A percentile compares a stretch with the other conserved stretches of the same genome.
phyloP scores from a whole-genome alignment of 2,888 invertebrate genomes.

The Helicoverpa assulta region DNA sequence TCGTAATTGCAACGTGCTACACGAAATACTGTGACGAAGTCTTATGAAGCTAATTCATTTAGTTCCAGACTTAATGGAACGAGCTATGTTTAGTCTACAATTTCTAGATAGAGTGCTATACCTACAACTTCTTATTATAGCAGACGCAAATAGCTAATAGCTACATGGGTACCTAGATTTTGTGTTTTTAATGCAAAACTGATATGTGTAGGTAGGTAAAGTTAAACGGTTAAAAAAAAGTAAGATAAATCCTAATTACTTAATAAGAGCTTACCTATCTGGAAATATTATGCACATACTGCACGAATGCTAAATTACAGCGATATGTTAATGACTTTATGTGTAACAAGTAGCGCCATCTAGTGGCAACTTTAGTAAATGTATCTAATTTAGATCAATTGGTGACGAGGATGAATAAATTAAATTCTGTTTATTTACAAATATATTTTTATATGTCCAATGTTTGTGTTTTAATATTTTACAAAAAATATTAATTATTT shows the following conservation, averaged over 20 bases:
- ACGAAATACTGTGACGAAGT: conserved; percentile 38
- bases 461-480: no score
- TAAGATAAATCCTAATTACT: no score
- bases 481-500: no score
- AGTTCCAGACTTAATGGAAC: conserved; percentile 23
- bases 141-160: neutral
- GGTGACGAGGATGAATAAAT: neutral
- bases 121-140: no score
- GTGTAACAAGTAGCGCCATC: conserved; percentile 49
- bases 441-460: no score
- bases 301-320: no score
- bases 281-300: neutral
- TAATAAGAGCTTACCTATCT: no score
- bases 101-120: neutral
- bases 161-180: no score
- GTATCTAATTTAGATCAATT: neutral
- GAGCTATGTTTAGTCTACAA: conserved; percentile 13
- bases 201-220: no score
- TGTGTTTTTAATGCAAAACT: no score
- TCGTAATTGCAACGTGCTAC: conserved; percentile 74
- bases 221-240: no score
- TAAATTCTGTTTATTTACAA: no score
- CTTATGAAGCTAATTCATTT: conserved; percentile 48
- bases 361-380: conserved; percentile 16
- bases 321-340: neutral